Conservation (phyloP, 2,113 vertebrate genomes). For the Microtus pennsylvanicus region DNA sequence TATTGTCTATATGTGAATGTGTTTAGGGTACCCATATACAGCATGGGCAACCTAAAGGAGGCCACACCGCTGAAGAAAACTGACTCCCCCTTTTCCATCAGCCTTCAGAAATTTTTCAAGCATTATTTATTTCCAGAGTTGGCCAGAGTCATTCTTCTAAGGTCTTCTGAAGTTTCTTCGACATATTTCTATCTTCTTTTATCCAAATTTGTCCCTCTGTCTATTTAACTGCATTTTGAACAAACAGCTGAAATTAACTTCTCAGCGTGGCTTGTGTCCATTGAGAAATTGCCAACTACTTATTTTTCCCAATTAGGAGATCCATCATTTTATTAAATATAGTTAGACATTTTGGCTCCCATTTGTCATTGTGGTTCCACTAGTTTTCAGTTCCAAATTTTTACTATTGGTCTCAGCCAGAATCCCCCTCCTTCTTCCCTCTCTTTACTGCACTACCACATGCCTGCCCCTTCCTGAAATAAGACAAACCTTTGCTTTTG, state of each 20-base stretch:
- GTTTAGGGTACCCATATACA: not conserved
- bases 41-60: not conserved
- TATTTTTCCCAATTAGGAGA: not conserved
- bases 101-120: not conserved
- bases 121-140: not conserved
- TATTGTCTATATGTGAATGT: not conserved
- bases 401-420: not conserved
- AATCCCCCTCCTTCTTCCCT: not conserved
- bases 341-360: not conserved
- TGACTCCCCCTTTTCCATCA: not conserved
- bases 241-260: not conserved
- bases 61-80: too few relatives aligned
- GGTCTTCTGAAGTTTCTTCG: too few relatives aligned
- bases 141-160: not conserved
- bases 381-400: not conserved
- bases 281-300: not conserved
- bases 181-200: too few relatives aligned
- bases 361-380: not conserved
- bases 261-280: not conserved
- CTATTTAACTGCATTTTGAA: too few relatives aligned
- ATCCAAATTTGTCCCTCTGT: too few relatives aligned
- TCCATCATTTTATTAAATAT: not conserved
- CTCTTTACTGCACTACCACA: not conserved
- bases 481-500: not conserved
- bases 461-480: not conserved